Percentiles rank a stretch among this genome's conserved stretches.
Evolutionary conservation across 2,797 vertebrate genomes (phyloP).

Genomic region (Anguilla megastoma): DNA sequence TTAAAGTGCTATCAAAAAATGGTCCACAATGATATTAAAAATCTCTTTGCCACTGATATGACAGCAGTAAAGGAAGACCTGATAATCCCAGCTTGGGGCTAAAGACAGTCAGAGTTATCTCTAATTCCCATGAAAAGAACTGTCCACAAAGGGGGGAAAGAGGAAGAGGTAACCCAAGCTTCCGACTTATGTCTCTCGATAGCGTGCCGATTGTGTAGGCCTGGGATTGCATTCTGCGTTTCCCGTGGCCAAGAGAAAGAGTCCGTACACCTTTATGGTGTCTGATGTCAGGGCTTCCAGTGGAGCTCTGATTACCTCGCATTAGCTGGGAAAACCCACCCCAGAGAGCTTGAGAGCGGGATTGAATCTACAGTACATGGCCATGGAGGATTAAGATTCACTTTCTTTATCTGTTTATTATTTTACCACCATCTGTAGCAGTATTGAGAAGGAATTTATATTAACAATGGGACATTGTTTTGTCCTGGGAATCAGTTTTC

Average conservation of each 20-base stretch:
- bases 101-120: slow-evolving; percentile 59
- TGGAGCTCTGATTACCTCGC: slow-evolving; percentile 59
- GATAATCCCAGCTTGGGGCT: slow-evolving; percentile 62
- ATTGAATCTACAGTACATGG: slow-evolving; percentile 7
- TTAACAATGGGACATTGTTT: not conserved
- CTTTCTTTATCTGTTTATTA: slow-evolving; percentile 22
- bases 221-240: slow-evolving; percentile 59
- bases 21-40: not conserved
- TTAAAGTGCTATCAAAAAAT: not conserved
- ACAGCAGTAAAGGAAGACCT: slow-evolving; percentile 39
- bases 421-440: slow-evolving; percentile 3
- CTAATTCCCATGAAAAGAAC: slow-evolving; percentile 56
- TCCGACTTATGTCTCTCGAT: slow-evolving; percentile 56
- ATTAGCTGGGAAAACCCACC: slow-evolving; percentile 31
- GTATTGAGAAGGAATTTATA: slow-evolving; percentile 3
- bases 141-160: slow-evolving; percentile 62
- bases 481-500: not conserved
- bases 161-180: slow-evolving; percentile 64
- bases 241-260: slow-evolving; percentile 60
- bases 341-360: not conserved
- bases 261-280: slow-evolving; percentile 53
- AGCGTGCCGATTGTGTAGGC: slow-evolving; percentile 64
- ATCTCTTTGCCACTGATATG: slow-evolving; percentile 6
- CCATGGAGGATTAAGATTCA: slow-evolving; percentile 17
- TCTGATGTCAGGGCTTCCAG: slow-evolving; percentile 61